These are phyloP conservation scores for Ciconia boyciana DNA, from an alignment of 2,113 vertebrate genomes.

Conservation along the genomic window DNA sequence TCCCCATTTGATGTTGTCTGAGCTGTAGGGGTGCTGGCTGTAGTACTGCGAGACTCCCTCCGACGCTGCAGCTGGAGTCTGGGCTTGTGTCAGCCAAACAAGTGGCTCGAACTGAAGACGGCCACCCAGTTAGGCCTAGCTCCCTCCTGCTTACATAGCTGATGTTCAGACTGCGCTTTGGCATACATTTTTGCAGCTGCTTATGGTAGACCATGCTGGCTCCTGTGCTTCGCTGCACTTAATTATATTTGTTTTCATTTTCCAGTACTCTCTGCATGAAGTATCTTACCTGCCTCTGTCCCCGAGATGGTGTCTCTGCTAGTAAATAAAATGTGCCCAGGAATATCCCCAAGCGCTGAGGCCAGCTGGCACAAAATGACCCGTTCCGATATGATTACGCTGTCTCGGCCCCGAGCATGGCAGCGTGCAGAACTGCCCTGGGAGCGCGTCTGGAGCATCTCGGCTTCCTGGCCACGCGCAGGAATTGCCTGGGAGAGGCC, in stretches of 20 bases:
- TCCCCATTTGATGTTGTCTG: not conserved
- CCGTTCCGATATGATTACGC: fast-evolving
- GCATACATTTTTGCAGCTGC: not conserved
- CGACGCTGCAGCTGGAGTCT: not conserved
- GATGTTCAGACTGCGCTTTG: not conserved
- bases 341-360: too few relatives aligned
- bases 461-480: fast-evolving
- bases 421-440: too few relatives aligned
- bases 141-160: not conserved
- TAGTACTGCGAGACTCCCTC: not conserved
- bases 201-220: not conserved
- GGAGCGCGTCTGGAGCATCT: fast-evolving
- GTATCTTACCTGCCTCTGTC: not conserved
- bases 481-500: not conserved
- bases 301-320: not conserved
- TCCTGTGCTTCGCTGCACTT: not conserved
- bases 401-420: too few relatives aligned
- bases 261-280: not conserved
- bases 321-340: too few relatives aligned
- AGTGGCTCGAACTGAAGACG: not conserved
- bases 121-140: too few relatives aligned
- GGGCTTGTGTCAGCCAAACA: too few relatives aligned
- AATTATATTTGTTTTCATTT: not conserved
- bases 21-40: not conserved
- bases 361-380: not conserved